A percentile compares a stretch with the other conserved stretches of the same genome.
These are phyloP conservation scores for Horisme vitalbata DNA, from an alignment of 2,888 invertebrate genomes.

Conservation along the genomic window DNA sequence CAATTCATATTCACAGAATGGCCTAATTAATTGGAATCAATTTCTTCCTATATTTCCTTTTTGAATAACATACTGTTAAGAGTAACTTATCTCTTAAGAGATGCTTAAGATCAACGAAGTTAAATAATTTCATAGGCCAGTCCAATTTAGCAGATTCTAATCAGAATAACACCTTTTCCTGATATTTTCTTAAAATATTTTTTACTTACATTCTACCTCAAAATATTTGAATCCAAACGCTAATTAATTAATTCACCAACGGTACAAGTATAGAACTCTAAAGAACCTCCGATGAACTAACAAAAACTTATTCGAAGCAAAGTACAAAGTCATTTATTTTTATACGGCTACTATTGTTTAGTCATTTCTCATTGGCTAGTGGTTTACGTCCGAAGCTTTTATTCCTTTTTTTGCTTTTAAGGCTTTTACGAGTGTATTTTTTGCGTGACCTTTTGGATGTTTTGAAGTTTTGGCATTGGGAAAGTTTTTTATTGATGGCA, in stretches of 20 bases:
- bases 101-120: too few species aligned
- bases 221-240: too few species aligned
- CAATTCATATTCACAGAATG: too few species aligned
- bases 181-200: too few species aligned
- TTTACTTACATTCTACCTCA: too few species aligned
- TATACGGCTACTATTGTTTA: constrained; percentile 75
- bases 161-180: too few species aligned
- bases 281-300: constrained; percentile 79
- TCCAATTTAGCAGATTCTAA: too few species aligned
- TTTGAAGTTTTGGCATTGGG: constrained; percentile 12
- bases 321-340: constrained; percentile 72
- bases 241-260: constrained; percentile 25
- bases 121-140: too few species aligned
- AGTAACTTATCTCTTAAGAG: too few species aligned
- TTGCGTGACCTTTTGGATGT: constrained; percentile 19
- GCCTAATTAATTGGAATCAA: too few species aligned
- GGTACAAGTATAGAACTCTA: constrained; percentile 62
- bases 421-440: constrained; percentile 19
- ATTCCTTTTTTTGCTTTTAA: constrained; percentile 21
- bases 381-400: constrained; percentile 38
- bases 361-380: constrained; percentile 66
- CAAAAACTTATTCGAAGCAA: constrained; percentile 75
- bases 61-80: too few species aligned
- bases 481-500: constrained; percentile 16
- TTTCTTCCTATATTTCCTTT: too few species aligned